Conservation (phyloP, 2,888 invertebrate genomes). For the Bombyx huttoni region DNA sequence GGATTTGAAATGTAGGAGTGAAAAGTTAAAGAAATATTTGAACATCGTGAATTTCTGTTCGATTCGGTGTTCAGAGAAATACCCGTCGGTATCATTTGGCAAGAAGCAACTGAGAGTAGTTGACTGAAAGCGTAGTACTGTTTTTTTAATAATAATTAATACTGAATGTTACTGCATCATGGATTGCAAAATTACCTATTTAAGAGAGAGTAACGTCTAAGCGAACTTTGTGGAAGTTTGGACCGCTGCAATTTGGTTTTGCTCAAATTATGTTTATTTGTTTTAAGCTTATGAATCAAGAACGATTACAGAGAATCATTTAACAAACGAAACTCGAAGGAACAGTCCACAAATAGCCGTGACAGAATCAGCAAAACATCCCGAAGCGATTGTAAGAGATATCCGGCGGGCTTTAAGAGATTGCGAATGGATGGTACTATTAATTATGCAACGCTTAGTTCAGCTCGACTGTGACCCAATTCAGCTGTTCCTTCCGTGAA, state of each 20-base stretch:
- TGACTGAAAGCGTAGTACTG: no score
- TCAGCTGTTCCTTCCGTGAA: conserved; percentile 20
- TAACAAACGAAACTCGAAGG: background rate
- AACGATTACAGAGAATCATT: background rate
- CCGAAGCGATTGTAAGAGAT: conserved; percentile 20
- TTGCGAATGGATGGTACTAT: conserved; percentile 33
- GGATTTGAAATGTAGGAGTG: background rate
- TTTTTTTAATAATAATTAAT: no score
- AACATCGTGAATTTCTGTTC: background rate
- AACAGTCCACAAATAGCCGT: conserved; percentile 3
- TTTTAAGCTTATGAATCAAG: background rate
- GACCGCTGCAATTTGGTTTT: no score
- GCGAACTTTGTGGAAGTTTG: no score
- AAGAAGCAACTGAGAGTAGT: no score
- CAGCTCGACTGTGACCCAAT: conserved; percentile 44
- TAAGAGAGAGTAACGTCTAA: no score
- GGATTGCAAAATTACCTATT: no score
- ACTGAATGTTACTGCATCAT: no score
- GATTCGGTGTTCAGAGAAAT: background rate
- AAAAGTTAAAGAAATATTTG: background rate
- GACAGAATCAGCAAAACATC: conserved; percentile 24
- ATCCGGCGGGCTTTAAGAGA: conserved; percentile 29
- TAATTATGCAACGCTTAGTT: conserved; percentile 50
- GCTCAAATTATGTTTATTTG: background rate
- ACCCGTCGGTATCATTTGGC: no score